Base-by-base conservation (phyloP, 2,113 vertebrate species). In the Buteo buteo region DNA sequence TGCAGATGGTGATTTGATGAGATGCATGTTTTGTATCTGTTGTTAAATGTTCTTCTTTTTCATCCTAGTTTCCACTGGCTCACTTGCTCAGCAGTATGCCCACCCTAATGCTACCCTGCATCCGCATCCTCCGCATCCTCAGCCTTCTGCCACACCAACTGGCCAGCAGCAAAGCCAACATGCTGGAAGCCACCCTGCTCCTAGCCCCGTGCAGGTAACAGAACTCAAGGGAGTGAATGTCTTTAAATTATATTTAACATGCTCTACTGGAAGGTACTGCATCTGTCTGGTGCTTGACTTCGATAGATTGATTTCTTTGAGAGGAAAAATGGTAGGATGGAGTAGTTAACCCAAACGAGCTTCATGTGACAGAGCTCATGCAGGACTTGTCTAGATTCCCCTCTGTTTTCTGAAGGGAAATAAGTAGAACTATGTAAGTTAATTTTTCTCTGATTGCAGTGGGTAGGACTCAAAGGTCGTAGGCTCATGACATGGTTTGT, bases 91-190 rank as follows among this genome's bases (percentile, higher is more conserved):
- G 98, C 99, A 99, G 98, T 99, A 99, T 94, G 97, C 99, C 31
- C 99, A 99, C 96, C 99, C 98, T 69, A 99, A 97, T 66, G 98
- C 99, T 88, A 98, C 99, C 85, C 98, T 99, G 96, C 99, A 99
- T 96, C 98, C 98, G 40, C 99, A 99, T 95, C 98, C 98, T 42
- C 99, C 99, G 19, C 99, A 99, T 97, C 99, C 99, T 77, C 99
- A 99, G 98, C 99, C 99, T 91, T 99, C 99, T 89, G 99, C 99
- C 72, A 99, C 99, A 3, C 99, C 99, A 45, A 99, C 99, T 24
- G 99, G 99, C 96, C 99, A 99, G 97, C 99, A 98, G 88, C 99
- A 99, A 72, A 98, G 97, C 38, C 99, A 99, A 65, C 99, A 99
- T 47, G 98, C 98, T 34, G 99, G 99, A 73, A 99, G 96, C 97